Evolutionary conservation across 1,140 invertebrate species (phyloP).

Genomic region (Rhynchophorus ferrugineus): DNA sequence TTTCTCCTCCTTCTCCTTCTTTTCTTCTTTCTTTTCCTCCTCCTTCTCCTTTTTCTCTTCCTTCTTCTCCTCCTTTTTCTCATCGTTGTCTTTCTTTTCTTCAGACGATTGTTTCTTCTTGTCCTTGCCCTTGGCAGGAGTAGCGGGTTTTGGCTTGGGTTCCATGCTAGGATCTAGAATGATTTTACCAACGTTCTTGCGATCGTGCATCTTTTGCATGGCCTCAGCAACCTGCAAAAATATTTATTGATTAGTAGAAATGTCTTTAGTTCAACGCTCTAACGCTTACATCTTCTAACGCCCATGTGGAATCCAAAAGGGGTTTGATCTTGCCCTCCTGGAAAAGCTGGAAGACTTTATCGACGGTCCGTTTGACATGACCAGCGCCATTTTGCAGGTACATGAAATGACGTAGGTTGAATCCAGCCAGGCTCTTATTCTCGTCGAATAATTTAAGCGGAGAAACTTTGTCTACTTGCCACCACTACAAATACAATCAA

Average conservation of each 20-base stretch:
- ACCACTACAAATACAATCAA: too few species aligned
- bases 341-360: constrained; percentile 69
- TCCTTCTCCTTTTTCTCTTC: constrained; percentile 48
- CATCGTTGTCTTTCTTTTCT: constrained; percentile 57
- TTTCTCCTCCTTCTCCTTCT: constrained; percentile 49
- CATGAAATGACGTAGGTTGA: constrained; percentile 77
- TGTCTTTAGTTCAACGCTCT: background rate
- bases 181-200: constrained; percentile 85
- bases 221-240: constrained; percentile 64
- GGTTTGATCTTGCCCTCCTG: constrained; percentile 71
- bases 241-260: background rate
- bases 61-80: constrained; percentile 53
- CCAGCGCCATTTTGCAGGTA: constrained; percentile 69
- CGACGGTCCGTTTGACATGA: constrained; percentile 60
- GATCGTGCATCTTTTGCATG: constrained; percentile 88
- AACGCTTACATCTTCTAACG: constrained; percentile 71
- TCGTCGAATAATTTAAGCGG: constrained; percentile 83
- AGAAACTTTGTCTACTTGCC: constrained; percentile 84
- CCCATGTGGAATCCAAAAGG: constrained; percentile 76
- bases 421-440: constrained; percentile 74
- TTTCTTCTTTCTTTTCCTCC: constrained; percentile 51
- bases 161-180: constrained; percentile 72
- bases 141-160: constrained; percentile 68
- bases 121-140: constrained; percentile 65
- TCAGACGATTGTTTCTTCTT: constrained; percentile 63